Conservation (phyloP, 2,797 vertebrate genomes). For the Anniella stebbinsi region DNA sequence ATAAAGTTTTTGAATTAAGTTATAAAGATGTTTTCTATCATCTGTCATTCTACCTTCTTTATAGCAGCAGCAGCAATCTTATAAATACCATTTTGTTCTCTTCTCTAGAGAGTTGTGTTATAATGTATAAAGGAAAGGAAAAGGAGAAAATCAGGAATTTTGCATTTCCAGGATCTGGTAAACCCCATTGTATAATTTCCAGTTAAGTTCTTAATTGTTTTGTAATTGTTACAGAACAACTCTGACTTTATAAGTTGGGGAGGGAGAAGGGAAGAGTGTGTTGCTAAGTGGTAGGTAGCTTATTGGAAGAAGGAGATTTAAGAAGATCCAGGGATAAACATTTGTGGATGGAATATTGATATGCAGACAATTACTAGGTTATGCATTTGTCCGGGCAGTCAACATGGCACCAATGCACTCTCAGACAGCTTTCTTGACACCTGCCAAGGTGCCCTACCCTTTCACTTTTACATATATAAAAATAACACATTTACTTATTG, state of each 20-base stretch:
- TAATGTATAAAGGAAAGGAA: conserved; percentile 30
- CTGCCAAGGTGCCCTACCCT: too few relatives aligned
- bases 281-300: conserved; percentile 13
- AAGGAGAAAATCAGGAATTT: not conserved
- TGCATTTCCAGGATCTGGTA: conserved; percentile 26
- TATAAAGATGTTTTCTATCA: not conserved
- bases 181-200: not conserved
- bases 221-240: conserved; percentile 1
- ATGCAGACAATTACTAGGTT: conserved; percentile 31
- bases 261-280: not conserved
- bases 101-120: not conserved
- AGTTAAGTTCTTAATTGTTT: conserved; percentile 8
- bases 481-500: too few relatives aligned
- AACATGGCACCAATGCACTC: too few relatives aligned
- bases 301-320: conserved; percentile 6
- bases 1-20: not conserved
- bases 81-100: not conserved
- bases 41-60: not conserved
- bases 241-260: conserved; percentile 1
- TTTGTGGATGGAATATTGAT: conserved; percentile 29
- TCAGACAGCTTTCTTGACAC: too few relatives aligned
- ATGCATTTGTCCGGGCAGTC: not conserved
- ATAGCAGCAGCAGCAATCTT: not conserved
- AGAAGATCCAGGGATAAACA: not conserved
- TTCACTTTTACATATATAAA: too few relatives aligned